Evolutionary conservation across 2,797 vertebrate species (phyloP), one percentile per base, ranked within the genome.

Genomic region (Eulemur rubriventer): DNA sequence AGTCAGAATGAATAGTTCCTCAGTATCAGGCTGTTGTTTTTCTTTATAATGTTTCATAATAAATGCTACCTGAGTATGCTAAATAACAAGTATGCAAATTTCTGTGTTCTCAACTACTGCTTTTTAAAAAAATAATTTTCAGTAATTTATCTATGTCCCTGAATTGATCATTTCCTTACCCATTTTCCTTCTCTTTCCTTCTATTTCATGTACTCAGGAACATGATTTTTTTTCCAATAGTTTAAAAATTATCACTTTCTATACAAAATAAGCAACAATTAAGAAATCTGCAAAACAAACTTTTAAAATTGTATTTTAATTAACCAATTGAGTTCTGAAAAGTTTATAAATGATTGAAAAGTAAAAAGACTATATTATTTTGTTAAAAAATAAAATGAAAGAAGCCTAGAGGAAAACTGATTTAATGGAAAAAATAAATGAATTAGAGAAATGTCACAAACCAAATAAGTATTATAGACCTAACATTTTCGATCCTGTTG

Each of bases 371-470:
- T 14, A 65, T 43, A 52, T 67, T 96, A 2, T 41, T 52, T 89
- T 63, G 2, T 75, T 72, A 3, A 59, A 86, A 80, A 55, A 73
- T 38, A 70, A 46, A 61, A 89, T 55, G 9, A 30, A 72, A 84
- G 16, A 78, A 89, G 91, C 0, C 12, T 76, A n/a, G 59, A 93
- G 16, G 55, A 70, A 91, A 83, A 89, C 73, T 30, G 1, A 28
- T 85, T 95, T 81, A 89, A 79, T 75, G 50, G 48, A 96, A 95
- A 41, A 95, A 28, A 43, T 46, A 85, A 97, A 92, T 87, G 78
- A 94, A 94, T 76, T 12, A 95, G 38, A 96, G 14, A 96, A 94
- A 93, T 96, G 12, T 67, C 38, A 93, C 59, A 78, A 93, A 57
- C 48, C 43, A 95, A 14, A 55, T 35, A 57, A 84, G 17, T 20